Base-by-base conservation (phyloP, 2,113 vertebrate species). In the Hemichromis elongatus region DNA sequence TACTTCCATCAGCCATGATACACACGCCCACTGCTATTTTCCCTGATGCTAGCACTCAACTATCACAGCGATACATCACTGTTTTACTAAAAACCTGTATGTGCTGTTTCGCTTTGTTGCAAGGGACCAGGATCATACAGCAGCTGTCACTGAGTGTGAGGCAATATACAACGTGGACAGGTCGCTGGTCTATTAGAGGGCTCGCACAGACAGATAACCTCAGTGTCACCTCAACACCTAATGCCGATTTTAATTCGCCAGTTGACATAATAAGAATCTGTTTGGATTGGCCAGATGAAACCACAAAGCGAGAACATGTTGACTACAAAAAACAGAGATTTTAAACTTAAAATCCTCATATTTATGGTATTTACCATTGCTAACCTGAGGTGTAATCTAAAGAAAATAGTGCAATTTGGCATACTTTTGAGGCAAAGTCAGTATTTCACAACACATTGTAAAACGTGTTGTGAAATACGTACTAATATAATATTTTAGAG, bases 401-500 rank as follows among this genome's bases (percentile, higher is more conserved):
- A 59, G 14, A n/a, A 88, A 75, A 59, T 24, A 21, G 9, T 26
- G 42, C 35, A 59, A 28, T 84, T 55, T 77, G 66, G 37, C 26
- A 2, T 3, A 30, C 30, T 87, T 87, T 37, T 87, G 66, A 28
- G 55, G 19, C 77, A 66, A 80, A 66, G 63, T 73, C 55, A 85
- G 42, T 57, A n/a, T n/a, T n/a, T n/a, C n/a, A n/a, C n/a, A n/a
- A n/a, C n/a, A 63, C 21, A 19, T 75, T 50, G 42, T 30, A 50
- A 75, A 73, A 75, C 1, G 0, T 1, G 14, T n/a, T 70, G 57
- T 55, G 50, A 68, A 85, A 90, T 80, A 54, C n/a, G 6, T 77
- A 73, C 77, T 78, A 85, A 63, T 63, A 21, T 37, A 81, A 87
- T 89, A 55, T 88, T 86, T 81, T 35, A 73, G 85, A 50, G 75